Evolutionary conservation across 2,888 invertebrate genomes (phyloP).

Genomic region (Phlogophora meticulosa): DNA sequence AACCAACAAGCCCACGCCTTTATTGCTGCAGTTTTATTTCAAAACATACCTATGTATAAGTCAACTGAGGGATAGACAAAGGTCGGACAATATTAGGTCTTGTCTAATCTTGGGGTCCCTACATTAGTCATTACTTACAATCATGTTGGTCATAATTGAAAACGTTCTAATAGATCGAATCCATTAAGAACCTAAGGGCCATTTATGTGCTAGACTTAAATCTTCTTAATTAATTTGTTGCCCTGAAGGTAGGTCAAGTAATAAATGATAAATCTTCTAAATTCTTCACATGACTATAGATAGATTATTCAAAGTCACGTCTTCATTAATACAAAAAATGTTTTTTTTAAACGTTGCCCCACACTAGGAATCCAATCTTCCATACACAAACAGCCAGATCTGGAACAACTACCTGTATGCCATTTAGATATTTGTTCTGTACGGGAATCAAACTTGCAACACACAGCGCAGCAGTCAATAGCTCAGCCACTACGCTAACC

Average conservation of each 20-base stretch:
- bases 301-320: background rate
- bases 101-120: constrained; percentile 13
- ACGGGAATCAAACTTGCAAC: too few relatives aligned
- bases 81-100: constrained; percentile 27
- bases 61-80: constrained; percentile 3
- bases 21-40: too few relatives aligned
- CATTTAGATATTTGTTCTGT: too few relatives aligned
- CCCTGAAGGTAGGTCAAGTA: constrained; percentile 4
- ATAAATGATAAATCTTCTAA: constrained; percentile 16
- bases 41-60: too few relatives aligned
- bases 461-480: too few relatives aligned
- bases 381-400: too few relatives aligned
- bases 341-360: too few relatives aligned
- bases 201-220: constrained; percentile 10
- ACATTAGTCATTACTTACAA: constrained; percentile 41
- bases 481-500: too few relatives aligned
- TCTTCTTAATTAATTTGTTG: constrained; percentile 10
- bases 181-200: constrained; percentile 19
- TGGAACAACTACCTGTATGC: too few relatives aligned
- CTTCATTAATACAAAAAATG: constrained; percentile 7
- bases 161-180: constrained; percentile 33
- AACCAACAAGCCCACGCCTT: background rate
- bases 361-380: too few relatives aligned
- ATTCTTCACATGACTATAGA: background rate
- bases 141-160: constrained; percentile 36